These are phyloP conservation scores for Kradibia gibbosae DNA, from an alignment of 1,140 invertebrate species.

Conservation along the genomic window DNA sequence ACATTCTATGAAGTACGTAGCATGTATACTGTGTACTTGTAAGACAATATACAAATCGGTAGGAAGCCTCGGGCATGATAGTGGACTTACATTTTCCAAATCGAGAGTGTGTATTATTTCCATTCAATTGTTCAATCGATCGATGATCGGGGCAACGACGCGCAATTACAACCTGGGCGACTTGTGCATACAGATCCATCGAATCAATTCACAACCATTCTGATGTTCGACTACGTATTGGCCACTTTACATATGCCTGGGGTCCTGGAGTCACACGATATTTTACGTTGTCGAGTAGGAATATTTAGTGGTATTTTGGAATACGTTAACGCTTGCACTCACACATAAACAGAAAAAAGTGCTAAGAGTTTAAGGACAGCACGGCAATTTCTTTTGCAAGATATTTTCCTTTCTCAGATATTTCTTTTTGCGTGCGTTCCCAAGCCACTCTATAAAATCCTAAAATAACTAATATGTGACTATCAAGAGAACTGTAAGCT, in stretches of 20 bases:
- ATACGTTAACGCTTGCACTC: not conserved
- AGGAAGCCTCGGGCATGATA: not conserved
- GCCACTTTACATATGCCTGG: too few relatives aligned
- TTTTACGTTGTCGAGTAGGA: too few relatives aligned
- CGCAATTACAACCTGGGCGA: conserved; percentile 5
- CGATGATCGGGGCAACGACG: not conserved
- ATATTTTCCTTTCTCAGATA: not conserved
- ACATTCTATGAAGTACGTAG: too few relatives aligned
- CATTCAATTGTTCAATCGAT: not conserved
- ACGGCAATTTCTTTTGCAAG: not conserved
- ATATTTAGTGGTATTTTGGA: too few relatives aligned
- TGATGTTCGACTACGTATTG: not conserved
- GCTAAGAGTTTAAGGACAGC: not conserved
- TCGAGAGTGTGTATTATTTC: not conserved
- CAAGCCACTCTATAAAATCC: not conserved
- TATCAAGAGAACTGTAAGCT: too few relatives aligned
- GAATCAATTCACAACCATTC: not conserved
- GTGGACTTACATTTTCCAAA: not conserved
- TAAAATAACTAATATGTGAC: not conserved
- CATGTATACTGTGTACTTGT: too few relatives aligned
- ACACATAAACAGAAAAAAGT: not conserved
- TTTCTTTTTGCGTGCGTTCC: not conserved
- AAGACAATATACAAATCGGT: too few relatives aligned
- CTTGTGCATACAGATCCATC: conserved; percentile 14
- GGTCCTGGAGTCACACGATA: too few relatives aligned